These are phyloP conservation scores for Tridacna crocea DNA, from an alignment of 2,888 invertebrate genomes.

Conservation along the genomic window DNA sequence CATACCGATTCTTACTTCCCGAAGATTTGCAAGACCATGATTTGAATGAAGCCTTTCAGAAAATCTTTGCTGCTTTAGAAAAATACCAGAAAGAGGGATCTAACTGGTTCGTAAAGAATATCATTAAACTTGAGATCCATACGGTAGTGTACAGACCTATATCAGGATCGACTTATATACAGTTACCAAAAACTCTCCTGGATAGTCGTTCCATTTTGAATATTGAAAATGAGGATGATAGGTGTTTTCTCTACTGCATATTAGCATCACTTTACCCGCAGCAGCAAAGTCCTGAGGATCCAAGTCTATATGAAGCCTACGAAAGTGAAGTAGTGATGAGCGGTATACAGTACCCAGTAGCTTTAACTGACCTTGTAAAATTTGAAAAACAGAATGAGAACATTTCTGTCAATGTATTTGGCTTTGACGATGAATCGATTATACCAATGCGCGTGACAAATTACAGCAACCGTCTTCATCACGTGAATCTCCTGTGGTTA, in stretches of 20 bases:
- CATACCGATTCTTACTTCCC: slow-evolving; percentile 16
- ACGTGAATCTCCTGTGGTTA: slow-evolving; percentile 54
- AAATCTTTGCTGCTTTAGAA: slow-evolving; percentile 48
- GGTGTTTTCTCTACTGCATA: slow-evolving; percentile 51
- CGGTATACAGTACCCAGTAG: slow-evolving; percentile 44
- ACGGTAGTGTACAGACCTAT: slow-evolving; percentile 47
- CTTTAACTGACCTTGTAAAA: slow-evolving; percentile 35
- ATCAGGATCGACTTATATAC: slow-evolving; percentile 44
- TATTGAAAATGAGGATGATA: slow-evolving; percentile 47
- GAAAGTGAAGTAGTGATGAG: slow-evolving; percentile 44
- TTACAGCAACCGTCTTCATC: slow-evolving; percentile 26
- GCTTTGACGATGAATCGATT: slow-evolving; percentile 43
- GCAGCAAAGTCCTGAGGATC: too few relatives aligned
- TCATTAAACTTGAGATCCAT: slow-evolving; percentile 44
- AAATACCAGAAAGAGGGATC: slow-evolving; percentile 43
- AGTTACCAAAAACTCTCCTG: slow-evolving; percentile 32
- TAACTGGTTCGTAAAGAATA: slow-evolving; percentile 48
- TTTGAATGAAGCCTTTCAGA: slow-evolving; percentile 46
- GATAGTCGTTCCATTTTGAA: slow-evolving; percentile 38
- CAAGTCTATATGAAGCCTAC: slow-evolving; percentile 32
- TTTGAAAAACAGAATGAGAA: slow-evolving; percentile 41
- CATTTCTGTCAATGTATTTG: slow-evolving; percentile 55
- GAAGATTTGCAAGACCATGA: slow-evolving; percentile 32
- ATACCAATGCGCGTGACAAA: slow-evolving; percentile 45
- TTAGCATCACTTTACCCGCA: slow-evolving; percentile 46